Percentiles rank a stretch among this genome's conserved stretches.
phyloP scores from a whole-genome alignment of 2,113 vertebrate genomes.

The Ceuthmochares aereus region DNA sequence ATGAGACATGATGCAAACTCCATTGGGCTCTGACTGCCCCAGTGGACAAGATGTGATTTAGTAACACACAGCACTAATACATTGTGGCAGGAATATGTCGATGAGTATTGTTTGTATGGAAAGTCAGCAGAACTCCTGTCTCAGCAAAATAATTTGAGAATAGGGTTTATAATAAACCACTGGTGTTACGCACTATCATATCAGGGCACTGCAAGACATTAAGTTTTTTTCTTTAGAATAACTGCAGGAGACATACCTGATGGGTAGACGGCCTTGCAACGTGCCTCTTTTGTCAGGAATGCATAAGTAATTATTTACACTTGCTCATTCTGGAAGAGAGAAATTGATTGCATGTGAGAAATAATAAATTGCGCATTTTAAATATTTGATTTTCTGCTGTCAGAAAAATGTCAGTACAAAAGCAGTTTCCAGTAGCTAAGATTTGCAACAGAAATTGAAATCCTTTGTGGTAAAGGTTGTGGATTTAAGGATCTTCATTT shows the following conservation, averaged over 20 bases:
- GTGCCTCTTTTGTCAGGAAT: slow-evolving; percentile 4
- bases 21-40: not conserved
- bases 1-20: not conserved
- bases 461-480: not conserved
- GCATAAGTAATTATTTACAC: slow-evolving; percentile 42
- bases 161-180: slow-evolving; percentile 21
- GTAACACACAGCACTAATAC: not conserved
- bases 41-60: not conserved
- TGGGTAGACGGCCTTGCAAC: not conserved
- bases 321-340: slow-evolving; percentile 32
- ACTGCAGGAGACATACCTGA: not conserved
- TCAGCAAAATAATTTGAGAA: slow-evolving; percentile 51
- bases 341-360: slow-evolving; percentile 20
- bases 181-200: not conserved
- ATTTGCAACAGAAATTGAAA: slow-evolving; percentile 8
- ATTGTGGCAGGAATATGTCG: slow-evolving; percentile 22
- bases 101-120: not conserved
- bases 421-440: not conserved
- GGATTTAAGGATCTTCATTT: not conserved
- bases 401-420: slow-evolving; percentile 29
- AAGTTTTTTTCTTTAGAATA: slow-evolving; percentile 33
- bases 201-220: not conserved
- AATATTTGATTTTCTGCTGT: not conserved
- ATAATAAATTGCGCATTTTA: slow-evolving; percentile 29
- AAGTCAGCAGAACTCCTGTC: slow-evolving; percentile 32